Evolutionary conservation across 92 coral and sea anemone genomes (phyloP), one percentile per base, ranked within the genome.

Genomic region (Actinostola sp.): DNA sequence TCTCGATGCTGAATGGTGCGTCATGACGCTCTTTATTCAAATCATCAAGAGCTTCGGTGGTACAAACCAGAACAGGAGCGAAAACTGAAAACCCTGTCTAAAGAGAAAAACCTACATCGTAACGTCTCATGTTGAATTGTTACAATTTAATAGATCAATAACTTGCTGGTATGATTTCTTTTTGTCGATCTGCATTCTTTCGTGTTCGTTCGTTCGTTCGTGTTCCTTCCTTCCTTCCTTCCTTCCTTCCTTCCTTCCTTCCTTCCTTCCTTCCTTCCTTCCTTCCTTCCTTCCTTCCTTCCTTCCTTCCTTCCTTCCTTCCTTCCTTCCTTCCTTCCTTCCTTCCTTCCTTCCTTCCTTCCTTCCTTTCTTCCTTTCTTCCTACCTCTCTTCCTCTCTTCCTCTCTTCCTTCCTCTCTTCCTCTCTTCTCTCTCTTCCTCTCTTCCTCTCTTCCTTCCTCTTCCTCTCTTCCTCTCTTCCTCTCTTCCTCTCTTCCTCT

Each of bases 31-130:
- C 13, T 46, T 67, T 67, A 23, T 67, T 67, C 35, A 67, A 4
- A 16, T 44, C 73, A 19, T 67, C 41, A 13, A 67, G 73, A 25
- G 73, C 63, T 57, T 57, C 63, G 10, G 63, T 57, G 39, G 63
- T 57, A 57, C 32, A 24, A 13, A 57, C n/a, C 36, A 57, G 63
- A 17, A 57, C 39, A 3, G 63, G 63, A 27, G 63, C 63, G 28
- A 57, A 57, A 0, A 13, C 13, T 1, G 63, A 29, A 57, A 27
- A 57, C 0, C 63, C 63, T 8, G 63, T 57, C 63, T 57, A 17
- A 30, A 30, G 19, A 57, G 0, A 7, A 12, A 57, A 46, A 16
- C 8, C 15, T 6, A 46, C 8, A 39, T 7, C 7, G 14, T 7
- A 14, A 7, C 45, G 45, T 7, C 8, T 7, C 7, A 7, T 39